Evolutionary conservation across 1,140 invertebrate species (phyloP).

Genomic region (honey bee (Apis mellifera)): DNA sequence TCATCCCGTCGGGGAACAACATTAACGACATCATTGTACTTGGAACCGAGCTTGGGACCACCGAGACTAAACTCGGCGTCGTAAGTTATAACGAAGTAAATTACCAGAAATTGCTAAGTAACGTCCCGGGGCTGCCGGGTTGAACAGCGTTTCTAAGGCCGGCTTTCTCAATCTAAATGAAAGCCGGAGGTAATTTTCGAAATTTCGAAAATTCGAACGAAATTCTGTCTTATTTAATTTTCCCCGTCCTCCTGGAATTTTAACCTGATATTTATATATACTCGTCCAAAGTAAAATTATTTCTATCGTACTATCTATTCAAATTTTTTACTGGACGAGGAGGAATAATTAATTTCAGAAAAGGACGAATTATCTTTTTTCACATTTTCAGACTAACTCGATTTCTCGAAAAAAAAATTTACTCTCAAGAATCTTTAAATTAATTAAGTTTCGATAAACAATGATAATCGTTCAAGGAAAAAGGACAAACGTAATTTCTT

Average conservation of each 20-base stretch:
- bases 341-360: too few species aligned
- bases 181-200: neutral
- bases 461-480: too few species aligned
- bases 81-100: slow-evolving; percentile 56
- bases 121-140: slow-evolving; percentile 23
- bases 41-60: slow-evolving; percentile 23
- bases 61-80: slow-evolving; percentile 16
- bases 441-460: too few species aligned
- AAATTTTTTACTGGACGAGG: too few species aligned
- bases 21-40: slow-evolving; percentile 51
- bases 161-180: slow-evolving; percentile 3
- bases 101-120: slow-evolving; percentile 46
- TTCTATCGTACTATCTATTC: too few species aligned
- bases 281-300: too few species aligned
- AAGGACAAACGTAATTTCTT: too few species aligned
- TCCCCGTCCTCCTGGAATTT: neutral
- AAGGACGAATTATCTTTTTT: too few species aligned
- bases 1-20: slow-evolving; percentile 1
- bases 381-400: too few species aligned
- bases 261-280: too few species aligned
- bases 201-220: neutral
- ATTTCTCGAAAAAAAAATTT: too few species aligned
- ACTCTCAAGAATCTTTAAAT: too few species aligned
- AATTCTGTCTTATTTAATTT: neutral
- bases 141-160: slow-evolving; percentile 1